Conservation (phyloP, 37 sponge, comb jelly and placozoan species). For the Dysidea cf. avara region DNA sequence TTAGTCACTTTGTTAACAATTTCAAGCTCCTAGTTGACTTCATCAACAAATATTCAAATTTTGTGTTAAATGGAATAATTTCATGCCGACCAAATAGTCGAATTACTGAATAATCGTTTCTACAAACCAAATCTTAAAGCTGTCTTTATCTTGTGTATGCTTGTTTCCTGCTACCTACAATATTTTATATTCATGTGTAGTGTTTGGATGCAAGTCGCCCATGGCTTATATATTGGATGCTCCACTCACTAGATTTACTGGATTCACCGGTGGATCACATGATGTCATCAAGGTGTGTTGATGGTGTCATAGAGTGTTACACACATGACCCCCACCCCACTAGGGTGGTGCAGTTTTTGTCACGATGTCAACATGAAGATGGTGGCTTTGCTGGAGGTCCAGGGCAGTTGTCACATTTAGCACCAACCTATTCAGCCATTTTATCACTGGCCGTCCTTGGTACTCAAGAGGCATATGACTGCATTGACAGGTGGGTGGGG, state of each 20-base stretch:
- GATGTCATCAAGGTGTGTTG: constrained; percentile 4
- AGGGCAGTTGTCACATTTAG: constrained; percentile 92
- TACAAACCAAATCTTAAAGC: too few relatives aligned
- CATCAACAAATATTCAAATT: too few relatives aligned
- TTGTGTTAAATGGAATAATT: too few relatives aligned
- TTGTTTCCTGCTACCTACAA: too few relatives aligned
- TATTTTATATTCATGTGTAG: too few relatives aligned
- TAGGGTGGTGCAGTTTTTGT: constrained; percentile 72
- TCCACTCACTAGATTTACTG: constrained; percentile 84
- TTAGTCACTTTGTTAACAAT: too few relatives aligned
- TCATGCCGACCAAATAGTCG: too few relatives aligned
- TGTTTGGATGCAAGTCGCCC: constrained; percentile 97
- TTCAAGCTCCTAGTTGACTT: too few relatives aligned
- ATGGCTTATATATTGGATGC: constrained; percentile 96
- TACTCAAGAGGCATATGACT: constrained; percentile 70
- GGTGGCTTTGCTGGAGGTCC: constrained; percentile 97
- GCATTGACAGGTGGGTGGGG: constrained; percentile 53
- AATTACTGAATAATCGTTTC: too few relatives aligned
- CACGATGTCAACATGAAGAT: constrained; percentile 62
- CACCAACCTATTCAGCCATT: constrained; percentile 95
- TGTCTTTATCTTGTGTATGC: too few relatives aligned
- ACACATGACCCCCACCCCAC: neutral
- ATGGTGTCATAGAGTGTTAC: too few relatives aligned
- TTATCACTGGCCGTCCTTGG: constrained; percentile 86
- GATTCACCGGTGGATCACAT: constrained; percentile 12